Base-by-base conservation (phyloP, 2,888 invertebrate genomes). In the Ditula angustiorana region DNA sequence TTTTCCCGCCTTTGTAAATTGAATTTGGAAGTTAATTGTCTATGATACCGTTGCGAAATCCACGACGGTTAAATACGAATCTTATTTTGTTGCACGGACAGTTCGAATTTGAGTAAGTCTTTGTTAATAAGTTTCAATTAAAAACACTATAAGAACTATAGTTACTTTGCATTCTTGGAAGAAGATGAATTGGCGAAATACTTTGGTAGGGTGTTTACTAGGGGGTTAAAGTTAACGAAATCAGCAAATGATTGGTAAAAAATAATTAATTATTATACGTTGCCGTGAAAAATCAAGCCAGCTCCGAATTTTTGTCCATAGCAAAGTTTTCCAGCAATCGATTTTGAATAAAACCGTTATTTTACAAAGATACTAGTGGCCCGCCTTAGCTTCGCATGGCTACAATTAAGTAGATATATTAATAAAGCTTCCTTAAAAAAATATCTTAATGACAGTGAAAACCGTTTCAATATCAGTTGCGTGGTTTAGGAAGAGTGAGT, bases 1-100 rank as follows among this genome's bases (percentile, higher is more conserved):
- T 47, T 52, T 64, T 64, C 59, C 64, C 64, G 64, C 64, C 64
- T 47, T 64, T 46, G 58, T 53, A 64, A 64, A 64, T 64, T 64
- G 59, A 64, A 64, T 59, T 59, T 59, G 28, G 52, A 59, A 59
- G 46, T 64, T 53, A 64, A 64, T 64, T 59, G 58, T 59, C 64
- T 53, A 59, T 53, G 58, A 58, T 59, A 59, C 53, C 26, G 11
- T 46, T 24, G 64, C 52, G 13, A 26, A 58, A 63, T 10, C 13
- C 11, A 11, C 10, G 23, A 2, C 35, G n/a, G 19, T 16, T 16
- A 2, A 59, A 37, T 16, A 5, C 46, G 35, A 21, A 28, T 46
- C 46, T 28, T 59, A 44, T 53, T 26, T 7, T 0, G 2, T 5
- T 13, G 7, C 3, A 0, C 1, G 3, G 0, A 53, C 5, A 46